Base-by-base conservation (phyloP, 2,797 vertebrate genomes). In the Acestrorhynchus altus region DNA sequence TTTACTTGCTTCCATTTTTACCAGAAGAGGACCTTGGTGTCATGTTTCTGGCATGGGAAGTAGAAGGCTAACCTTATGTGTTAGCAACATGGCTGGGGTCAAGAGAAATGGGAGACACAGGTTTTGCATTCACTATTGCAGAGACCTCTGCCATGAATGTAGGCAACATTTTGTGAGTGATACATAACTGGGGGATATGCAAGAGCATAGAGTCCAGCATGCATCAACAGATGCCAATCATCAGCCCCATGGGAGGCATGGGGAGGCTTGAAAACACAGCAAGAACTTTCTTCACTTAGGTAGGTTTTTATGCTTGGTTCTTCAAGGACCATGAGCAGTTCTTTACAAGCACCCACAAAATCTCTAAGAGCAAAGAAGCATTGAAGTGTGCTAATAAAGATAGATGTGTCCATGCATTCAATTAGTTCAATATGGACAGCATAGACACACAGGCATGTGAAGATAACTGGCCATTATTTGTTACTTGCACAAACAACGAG, bases 141-240 rank as follows among this genome's bases (percentile, higher is more conserved):
- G 18, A 16, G 8, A 67, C 64, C 13, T 67, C 64, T 11, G 64
- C 64, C 64, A 73, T 60, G 4, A 73, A 16, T 0, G 59, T 74
- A 15, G 72, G 63, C 59, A 51, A n/a, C 44, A 74, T 47, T 31
- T 74, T 44, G 8, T 61, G 44, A 42, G 56, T 61, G 24, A 77
- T 31, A 20, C 22, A 26, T 31, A 16, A 52, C 3, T 20, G 56
- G 22, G 18, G 44, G n/a, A 12, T 60, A n/a, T 76, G 42, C 15
- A n/a, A 7, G 57, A 70, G 20, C 65, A 61, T 61, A n/a, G 42
- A 70, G 24, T 71, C 15, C 12, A 63, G 20, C 5, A 54, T 71
- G 0, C 16, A 5, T 46, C 15, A 39, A 5, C 2, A 77, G 59
- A 63, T 59, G 31, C 56, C 31, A 4, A 61, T 61, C 57, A 71